Evolutionary conservation across 2,797 vertebrate genomes (phyloP), one percentile per base, ranked within the genome.

Genomic region (Girardinus metallicus): DNA sequence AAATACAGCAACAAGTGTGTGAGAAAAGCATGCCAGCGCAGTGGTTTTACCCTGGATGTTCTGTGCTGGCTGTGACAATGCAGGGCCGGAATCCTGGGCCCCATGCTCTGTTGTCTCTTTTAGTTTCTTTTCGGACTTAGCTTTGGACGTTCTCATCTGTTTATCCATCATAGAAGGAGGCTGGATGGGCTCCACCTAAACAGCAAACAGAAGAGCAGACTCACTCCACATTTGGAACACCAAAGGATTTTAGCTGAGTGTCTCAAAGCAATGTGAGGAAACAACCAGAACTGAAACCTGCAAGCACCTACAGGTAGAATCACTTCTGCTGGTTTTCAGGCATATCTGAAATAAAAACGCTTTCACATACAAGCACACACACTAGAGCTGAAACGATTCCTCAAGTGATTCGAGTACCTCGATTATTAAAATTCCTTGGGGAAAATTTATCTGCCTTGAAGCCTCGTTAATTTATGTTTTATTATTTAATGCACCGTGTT

Each of bases 91-190:
- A 44, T 96, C 96, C 76, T 81, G 83, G 75, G 70, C 77, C 23
- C 87, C 74, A 49, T 34, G 75, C 74, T 96, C 95, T 44, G 82
- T 80, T 7, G 66, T 47, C 29, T 96, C 96, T 73, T 90, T 90
- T 47, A 53, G 34, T 68, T 81, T 85, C 23, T 93, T 93, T 1
- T 95, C 93, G 71, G 89, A 83, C 79, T 93, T 94, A 6, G 51
- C 78, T 86, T 87, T 84, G 10, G 96, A 91, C 36, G 92, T 92
- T 82, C 96, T 97, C 13, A 94, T 91, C 23, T 97, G 96, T 87
- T 97, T 97, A 71, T 96, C 93, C 81, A 97, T 90, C 88, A 97
- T 92, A 18, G 96, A 97, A 0, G 97, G 96, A 74, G 96, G 96
- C 93, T 97, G 96, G 74, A 94, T 80, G 11, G 94, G 90, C 75